Evolutionary conservation across 2,888 invertebrate species (phyloP).

Genomic region (Teleogryllus oceanicus): DNA sequence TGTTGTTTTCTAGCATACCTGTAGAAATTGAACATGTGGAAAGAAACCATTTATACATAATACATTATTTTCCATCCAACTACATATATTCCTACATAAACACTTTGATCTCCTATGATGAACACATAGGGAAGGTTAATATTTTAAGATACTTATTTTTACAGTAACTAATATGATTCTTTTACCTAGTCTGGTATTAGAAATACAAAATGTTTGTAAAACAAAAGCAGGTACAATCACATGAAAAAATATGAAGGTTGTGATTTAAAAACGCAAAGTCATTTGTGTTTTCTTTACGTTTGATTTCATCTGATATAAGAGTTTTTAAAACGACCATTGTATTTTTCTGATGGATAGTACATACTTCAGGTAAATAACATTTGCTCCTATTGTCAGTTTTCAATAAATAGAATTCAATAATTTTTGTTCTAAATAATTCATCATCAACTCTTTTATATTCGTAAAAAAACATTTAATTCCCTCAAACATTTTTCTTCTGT

Average conservation of each 20-base stretch:
- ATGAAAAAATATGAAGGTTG: neutral
- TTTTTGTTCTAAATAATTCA: neutral
- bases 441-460: neutral
- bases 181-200: neutral
- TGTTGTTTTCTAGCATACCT: neutral
- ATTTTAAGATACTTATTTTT: neutral
- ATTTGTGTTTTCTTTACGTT: neutral
- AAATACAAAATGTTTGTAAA: constrained; percentile 1
- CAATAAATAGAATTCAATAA: neutral
- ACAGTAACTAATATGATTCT: neutral
- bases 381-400: neutral
- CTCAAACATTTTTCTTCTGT: neutral
- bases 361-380: neutral
- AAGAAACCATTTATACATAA: neutral
- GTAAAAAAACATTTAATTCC: neutral
- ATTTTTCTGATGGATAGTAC: neutral
- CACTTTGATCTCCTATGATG: constrained; percentile 18
- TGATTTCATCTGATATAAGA: neutral
- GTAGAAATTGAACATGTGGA: neutral
- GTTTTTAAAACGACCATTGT: neutral
- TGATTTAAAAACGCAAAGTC: neutral
- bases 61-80: neutral
- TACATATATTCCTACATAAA: neutral
- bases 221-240: constrained; percentile 10
- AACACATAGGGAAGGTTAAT: constrained; percentile 18